Evolutionary conservation across 2,888 invertebrate genomes (phyloP).

Genomic region (Pinctada fucata): DNA sequence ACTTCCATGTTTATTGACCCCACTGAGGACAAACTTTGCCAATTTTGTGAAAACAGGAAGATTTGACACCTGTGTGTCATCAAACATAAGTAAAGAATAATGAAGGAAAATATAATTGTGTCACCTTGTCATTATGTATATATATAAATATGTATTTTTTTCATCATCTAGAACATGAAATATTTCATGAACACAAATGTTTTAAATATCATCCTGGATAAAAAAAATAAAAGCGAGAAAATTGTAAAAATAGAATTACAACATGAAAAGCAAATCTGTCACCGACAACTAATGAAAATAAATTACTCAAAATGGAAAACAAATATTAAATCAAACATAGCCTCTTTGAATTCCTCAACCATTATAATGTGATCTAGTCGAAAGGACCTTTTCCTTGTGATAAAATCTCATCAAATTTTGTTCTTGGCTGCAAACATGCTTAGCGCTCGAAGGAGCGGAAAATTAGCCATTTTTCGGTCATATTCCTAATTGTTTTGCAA

Average conservation of each 20-base stretch:
- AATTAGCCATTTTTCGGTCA: conserved; percentile 4
- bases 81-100: not conserved
- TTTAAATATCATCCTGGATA: too few species aligned
- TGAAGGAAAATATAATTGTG: too few species aligned
- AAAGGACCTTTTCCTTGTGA: not conserved
- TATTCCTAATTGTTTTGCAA: not conserved
- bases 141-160: too few species aligned
- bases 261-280: not conserved
- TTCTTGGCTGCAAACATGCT: not conserved
- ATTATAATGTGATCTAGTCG: not conserved
- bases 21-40: not conserved
- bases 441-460: not conserved
- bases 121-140: too few species aligned
- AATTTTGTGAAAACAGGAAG: not conserved
- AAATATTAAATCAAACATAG: not conserved
- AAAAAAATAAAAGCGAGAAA: too few species aligned
- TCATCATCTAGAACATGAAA: too few species aligned
- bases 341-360: not conserved
- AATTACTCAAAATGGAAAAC: not conserved
- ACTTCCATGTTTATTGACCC: not conserved
- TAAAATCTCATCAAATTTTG: not conserved
- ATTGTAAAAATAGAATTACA: too few species aligned
- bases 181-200: too few species aligned
- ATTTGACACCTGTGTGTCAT: not conserved
- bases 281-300: not conserved